Base-by-base conservation (phyloP, 2,888 invertebrate genomes). In the Ormia ochracea region DNA sequence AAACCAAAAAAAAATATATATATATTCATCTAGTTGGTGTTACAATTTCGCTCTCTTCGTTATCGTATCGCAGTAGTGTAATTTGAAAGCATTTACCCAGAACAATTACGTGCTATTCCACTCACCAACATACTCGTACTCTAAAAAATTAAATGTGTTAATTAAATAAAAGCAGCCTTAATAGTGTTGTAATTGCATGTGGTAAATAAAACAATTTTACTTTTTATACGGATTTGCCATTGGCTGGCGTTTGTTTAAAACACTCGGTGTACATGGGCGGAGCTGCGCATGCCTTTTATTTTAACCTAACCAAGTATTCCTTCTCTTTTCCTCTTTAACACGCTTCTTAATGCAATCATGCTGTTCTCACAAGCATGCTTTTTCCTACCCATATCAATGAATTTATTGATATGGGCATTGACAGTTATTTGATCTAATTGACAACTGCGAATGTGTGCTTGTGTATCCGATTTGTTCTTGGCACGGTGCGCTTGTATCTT, bases 281-380 rank as follows among this genome's bases (percentile, higher is more conserved):
- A 81, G 81, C 43, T 78, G 81, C 81, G 81, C 81, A 81, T 81
- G 81, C 0, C 72, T 38, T 43, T 12, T 56, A 33, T 4, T 17
- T 41, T 1, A 4, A 10, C 9, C 12, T 10, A 17, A 2, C 9
- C 3, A 3, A 45, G 28, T 21, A 19, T 14, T 43, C 14, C 17
- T 19, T 54, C 9, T 54, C 21, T 73, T 28, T 68, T 31, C 10
- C 52, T 52, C n/a, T n/a, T n/a, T n/a, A n/a, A 9, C 36, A 10
- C 12, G 7, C 4, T 54, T 12, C 12, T 3, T 41, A n/a, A n/a
- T n/a, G n/a, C n/a, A n/a, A n/a, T n/a, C n/a, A n/a, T n/a, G n/a
- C 38, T 23, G 3, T 26, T 26, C 19, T 12, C 26, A 10, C 10
- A 59, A 31, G 9, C 10, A 26, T 48, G 17, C 58, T 48, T 54